Evolutionary conservation across 2,888 invertebrate genomes (phyloP).

Genomic region (Iselma pallidipennis): DNA sequence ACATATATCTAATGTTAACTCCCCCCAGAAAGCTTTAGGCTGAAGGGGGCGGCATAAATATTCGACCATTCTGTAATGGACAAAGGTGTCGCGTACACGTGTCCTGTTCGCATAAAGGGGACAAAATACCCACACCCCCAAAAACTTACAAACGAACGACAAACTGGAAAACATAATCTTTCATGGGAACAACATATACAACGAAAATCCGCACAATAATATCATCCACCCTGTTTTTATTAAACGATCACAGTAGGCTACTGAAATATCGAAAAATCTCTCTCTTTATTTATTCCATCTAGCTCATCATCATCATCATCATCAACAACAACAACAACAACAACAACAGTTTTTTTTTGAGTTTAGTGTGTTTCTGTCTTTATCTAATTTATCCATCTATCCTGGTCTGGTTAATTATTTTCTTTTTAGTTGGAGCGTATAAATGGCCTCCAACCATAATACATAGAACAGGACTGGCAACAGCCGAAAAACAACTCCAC

Average conservation of each 20-base stretch:
- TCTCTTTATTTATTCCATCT: neutral
- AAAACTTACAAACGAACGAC: slow-evolving; percentile 8
- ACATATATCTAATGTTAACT: too few species aligned
- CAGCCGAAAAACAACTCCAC: slow-evolving; percentile 16
- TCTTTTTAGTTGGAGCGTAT: slow-evolving; percentile 34
- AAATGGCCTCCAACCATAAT: slow-evolving; percentile 24
- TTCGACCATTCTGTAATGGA: slow-evolving; percentile 25
- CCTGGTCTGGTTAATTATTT: slow-evolving; percentile 30
- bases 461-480: neutral
- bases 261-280: neutral
- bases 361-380: neutral
- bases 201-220: too few species aligned
- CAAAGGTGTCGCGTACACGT: slow-evolving; percentile 35
- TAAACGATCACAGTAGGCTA: neutral
- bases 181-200: slow-evolving; percentile 28
- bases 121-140: slow-evolving; percentile 15
- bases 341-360: neutral
- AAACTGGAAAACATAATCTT: slow-evolving; percentile 31
- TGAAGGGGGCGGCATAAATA: slow-evolving; percentile 23
- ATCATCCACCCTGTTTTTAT: slow-evolving; percentile 4
- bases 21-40: neutral
- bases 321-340: neutral
- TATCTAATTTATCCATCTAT: slow-evolving; percentile 10
- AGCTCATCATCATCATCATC: neutral
- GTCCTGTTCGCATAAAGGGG: slow-evolving; percentile 32